Conservation (phyloP, 2,888 invertebrate genomes). For the Pristionchus entomophagus region DNA sequence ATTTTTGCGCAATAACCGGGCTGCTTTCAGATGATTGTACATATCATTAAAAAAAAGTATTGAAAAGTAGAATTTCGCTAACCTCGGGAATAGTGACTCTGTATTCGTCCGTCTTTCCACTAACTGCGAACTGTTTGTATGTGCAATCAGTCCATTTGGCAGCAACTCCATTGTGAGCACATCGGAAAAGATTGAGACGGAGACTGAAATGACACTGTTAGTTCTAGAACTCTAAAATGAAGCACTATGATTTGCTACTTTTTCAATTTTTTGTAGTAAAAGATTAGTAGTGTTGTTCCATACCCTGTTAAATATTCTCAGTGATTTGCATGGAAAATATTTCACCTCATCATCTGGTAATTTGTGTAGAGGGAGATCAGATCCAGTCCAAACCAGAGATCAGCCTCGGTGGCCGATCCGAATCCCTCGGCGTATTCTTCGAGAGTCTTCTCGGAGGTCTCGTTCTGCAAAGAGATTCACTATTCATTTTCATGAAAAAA, state of each 20-base stretch:
- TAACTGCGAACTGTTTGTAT: conserved; percentile 57
- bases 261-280: no score
- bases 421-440: conserved; percentile 54
- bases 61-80: neutral
- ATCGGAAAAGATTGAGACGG: conserved; percentile 60
- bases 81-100: conserved; percentile 59
- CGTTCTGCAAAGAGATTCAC: neutral
- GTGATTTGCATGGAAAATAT: no score
- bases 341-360: conserved; percentile 56
- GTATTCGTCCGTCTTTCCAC: conserved; percentile 54
- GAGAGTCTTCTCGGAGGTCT: conserved; percentile 20
- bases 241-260: no score
- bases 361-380: conserved; percentile 60
- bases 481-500: neutral
- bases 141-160: conserved; percentile 60
- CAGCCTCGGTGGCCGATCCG: conserved; percentile 54
- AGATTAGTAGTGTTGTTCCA: no score
- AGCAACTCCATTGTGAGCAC: conserved; percentile 53
- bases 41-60: no score
- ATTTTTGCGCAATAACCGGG: neutral
- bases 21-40: no score
- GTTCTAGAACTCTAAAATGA: no score
- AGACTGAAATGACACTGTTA: conserved; percentile 58
- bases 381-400: conserved; percentile 64
- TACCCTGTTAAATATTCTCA: no score